Base-by-base conservation (phyloP, 2,888 invertebrate genomes). In the Caenorhabditis angaria region DNA sequence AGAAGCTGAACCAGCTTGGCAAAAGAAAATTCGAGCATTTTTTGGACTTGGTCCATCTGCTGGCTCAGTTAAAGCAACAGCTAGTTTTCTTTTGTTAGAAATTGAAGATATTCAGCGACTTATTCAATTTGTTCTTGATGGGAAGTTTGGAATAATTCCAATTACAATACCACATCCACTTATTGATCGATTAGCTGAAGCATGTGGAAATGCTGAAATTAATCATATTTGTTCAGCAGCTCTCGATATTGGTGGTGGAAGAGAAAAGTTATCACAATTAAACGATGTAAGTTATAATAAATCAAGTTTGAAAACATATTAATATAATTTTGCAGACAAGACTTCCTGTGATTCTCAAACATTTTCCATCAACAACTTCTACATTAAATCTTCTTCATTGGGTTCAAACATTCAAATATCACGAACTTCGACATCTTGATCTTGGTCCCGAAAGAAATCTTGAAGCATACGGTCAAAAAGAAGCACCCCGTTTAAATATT, bases 31-130 rank as follows among this genome's bases (percentile, higher is more conserved):
- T 12, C 29, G 66, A 20, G 59, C 62, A 47, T 70, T 73, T 32
- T 70, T 67, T 29, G 77, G 67, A 0, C 24, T 77, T 60, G 77
- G 68, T 18, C 77, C 77, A 27, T 59, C 61, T 10, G 77, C 66
- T 0, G 76, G 76, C n/a, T n/a, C n/a, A n/a, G 62, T 69, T 25
- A 2, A 61, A 29, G 59, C 32, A 20, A 67, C 71, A 25, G 50
- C 61, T 20, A 48, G 63, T 25, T 57, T 72, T 28, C 53, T 51
- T 8, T 12, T 67, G 51, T 20, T 72, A 2, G 64, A 64, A 18
- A 25, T 28, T 14, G 28, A 35, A 18, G 12, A 47, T 24, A 24
- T 72, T 28, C 67, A 68, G 24, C 10, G 41, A 12, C 47, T 68
- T 55, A 64, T 72, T 29, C 65, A 66, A 25, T 58, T 66, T 14